Base-by-base conservation (phyloP, 2,113 vertebrate genomes). In the Aptenodytes patagonicus region DNA sequence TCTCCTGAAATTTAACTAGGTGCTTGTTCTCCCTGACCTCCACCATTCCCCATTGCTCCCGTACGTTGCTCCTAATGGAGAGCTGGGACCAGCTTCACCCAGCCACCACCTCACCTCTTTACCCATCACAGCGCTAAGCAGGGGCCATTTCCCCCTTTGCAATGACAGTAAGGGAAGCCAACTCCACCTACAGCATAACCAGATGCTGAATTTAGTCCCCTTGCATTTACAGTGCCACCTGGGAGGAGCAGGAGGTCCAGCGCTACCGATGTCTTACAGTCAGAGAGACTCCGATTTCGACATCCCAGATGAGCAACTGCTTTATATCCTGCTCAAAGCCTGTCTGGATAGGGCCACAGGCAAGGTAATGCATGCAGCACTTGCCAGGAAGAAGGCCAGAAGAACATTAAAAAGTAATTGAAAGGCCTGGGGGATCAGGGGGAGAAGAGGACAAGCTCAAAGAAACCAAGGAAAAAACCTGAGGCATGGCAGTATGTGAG, bases 381-480 rank as follows among this genome's bases (percentile, higher is more conserved):
- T 90, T 94, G 17, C 58, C 92, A 93, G 86, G 90, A 92, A 83
- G 79, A 61, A 82, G 93, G 81, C 87, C 95, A 96, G 70, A 89
- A 91, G 60, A 93, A 69, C 86, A 91, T 92, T 83, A 95, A 93
- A 93, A 97, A 95, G 86, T 92, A 92, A 92, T 92, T 52, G 60
- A 62, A 96, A 93, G 77, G 83, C 92, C 91, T 95, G 44, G 16
- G 83, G 89, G 60, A 84, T 71, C 34, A 80, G 51, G 58, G 70
- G 58, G 87, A 93, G 94, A 73, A 70, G 92, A 94, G 62, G 73
- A 69, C 52, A 42, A 94, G 73, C 91, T 94, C 89, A 95, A 91
- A 95, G 61, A 82, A 95, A 85, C 73, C 91, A 84, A 92, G 83
- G 72, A 38, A 91, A 92, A 94, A 95, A 87, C 68, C 86, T 4